Base-by-base conservation (phyloP, 2,113 vertebrate species). In the Centropristis striata region DNA sequence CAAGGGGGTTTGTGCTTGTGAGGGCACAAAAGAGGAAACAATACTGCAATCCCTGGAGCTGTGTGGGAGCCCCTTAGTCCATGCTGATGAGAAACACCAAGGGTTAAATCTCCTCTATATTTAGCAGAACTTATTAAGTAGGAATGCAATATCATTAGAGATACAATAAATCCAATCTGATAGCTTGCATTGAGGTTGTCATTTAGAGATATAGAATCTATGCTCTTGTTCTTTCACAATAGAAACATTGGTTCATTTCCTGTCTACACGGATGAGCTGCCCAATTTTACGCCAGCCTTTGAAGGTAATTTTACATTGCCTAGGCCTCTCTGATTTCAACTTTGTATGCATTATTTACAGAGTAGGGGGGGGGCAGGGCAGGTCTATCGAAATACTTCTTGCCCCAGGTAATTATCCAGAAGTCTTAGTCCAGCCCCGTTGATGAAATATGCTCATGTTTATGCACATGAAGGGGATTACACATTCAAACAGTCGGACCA, bases 371-470 rank as follows among this genome's bases (percentile, higher is more conserved):
- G 78, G 58, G 79, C 63, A 75, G 67, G 64, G 84, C 47, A 73
- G 69, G 75, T 75, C 75, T 88, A 85, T 89, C 61, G 58, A 90
- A 90, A 86, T 67, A 89, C 81, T 88, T 76, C 60, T 74, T 84
- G 86, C 90, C 86, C 87, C 90, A 92, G 89, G 90, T 93, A 92
- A 92, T 92, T 92, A 91, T 90, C 81, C 78, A 89, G 65, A 87
- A 88, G 85, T 93, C 82, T 89, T 81, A 87, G 91, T 88, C 80
- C 76, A 69, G 71, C 80, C 79, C 76, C 50, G 77, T 76, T 91
- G 91, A 92, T 91, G 88, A 93, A 91, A 93, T 92, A 95, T 96
- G 95, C 96, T 97, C 97, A 97, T 97, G 96, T 97, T 97, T 97
- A 96, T 97, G 96, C 96, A 96, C 96, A 96, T 94, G 94, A 97